Evolutionary conservation across 2,797 vertebrate species (phyloP).

Genomic region (Podargus strigoides): DNA sequence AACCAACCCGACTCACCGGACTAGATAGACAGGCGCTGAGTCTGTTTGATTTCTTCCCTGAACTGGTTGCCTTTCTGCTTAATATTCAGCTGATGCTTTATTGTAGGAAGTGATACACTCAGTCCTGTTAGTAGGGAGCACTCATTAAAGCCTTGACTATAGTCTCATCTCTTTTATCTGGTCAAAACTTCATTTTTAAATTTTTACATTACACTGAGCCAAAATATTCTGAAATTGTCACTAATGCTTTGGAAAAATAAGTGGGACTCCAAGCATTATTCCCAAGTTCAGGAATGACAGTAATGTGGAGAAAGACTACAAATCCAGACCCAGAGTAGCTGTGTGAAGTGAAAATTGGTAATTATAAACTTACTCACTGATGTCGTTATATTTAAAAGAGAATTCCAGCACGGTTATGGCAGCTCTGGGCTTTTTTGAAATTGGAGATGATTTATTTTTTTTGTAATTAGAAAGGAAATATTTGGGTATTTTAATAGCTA

Average conservation of each 20-base stretch:
- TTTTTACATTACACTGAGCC: not conserved
- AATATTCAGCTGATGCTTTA: not conserved
- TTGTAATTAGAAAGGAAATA: constrained; percentile 48
- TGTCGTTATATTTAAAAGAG: not conserved
- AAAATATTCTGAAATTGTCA: not conserved
- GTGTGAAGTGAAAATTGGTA: not conserved
- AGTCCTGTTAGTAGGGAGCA: not conserved
- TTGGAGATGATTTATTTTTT: not conserved
- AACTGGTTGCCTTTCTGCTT: not conserved
- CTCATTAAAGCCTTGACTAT: not conserved
- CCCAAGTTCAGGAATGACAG: not conserved
- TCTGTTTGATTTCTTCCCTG: not conserved
- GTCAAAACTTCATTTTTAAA: too few relatives aligned
- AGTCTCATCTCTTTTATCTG: not conserved
- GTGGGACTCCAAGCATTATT: not conserved
- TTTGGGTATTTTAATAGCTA: constrained; percentile 33
- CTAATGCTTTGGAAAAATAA: not conserved
- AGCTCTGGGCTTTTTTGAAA: constrained; percentile 8
- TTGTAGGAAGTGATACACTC: not conserved
- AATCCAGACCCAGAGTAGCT: not conserved
- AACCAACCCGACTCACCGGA: not conserved
- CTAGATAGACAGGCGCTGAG: not conserved
- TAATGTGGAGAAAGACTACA: not conserved
- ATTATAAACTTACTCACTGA: not conserved
- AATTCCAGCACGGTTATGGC: not conserved